Conservation (phyloP, 1,140 invertebrate genomes). For the Spodoptera litura region DNA sequence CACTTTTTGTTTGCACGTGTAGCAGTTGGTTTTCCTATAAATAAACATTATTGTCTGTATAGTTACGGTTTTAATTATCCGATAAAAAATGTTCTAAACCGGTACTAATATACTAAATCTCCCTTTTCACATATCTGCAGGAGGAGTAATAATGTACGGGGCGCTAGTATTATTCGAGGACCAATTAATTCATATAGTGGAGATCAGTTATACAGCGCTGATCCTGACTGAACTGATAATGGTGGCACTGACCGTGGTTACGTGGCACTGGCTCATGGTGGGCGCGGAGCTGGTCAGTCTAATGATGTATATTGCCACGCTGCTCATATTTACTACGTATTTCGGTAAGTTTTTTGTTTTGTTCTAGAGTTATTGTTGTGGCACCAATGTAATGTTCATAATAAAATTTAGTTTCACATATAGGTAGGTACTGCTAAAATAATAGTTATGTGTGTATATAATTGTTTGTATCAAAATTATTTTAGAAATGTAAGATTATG, state of each 20-base stretch:
- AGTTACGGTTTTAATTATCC: too few relatives aligned
- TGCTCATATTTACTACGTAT: slow-evolving; percentile 95
- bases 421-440: too few relatives aligned
- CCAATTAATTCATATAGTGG: slow-evolving; percentile 99
- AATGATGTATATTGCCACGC: slow-evolving; percentile 94
- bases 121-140: slow-evolving; percentile 80
- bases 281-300: slow-evolving; percentile 97
- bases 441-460: too few relatives aligned
- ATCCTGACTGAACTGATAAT: slow-evolving; percentile 99
- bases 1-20: too few relatives aligned
- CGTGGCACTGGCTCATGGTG: slow-evolving; percentile 97
- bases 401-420: too few relatives aligned
- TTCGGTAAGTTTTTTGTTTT: slow-evolving; percentile 91
- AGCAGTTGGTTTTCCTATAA: too few relatives aligned
- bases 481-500: too few relatives aligned
- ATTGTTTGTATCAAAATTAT: too few relatives aligned
- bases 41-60: too few relatives aligned
- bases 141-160: slow-evolving; percentile 99
- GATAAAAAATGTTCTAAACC: background rate
- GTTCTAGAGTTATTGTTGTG: too few relatives aligned
- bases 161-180: slow-evolving; percentile 98
- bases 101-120: background rate
- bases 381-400: too few relatives aligned
- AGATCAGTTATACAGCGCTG: slow-evolving; percentile 99
- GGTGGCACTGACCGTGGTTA: slow-evolving; percentile 98